phyloP scores from a whole-genome alignment of 35 echinoderm and acorn worm genomes.

The Heliocidaris tuberculata region DNA sequence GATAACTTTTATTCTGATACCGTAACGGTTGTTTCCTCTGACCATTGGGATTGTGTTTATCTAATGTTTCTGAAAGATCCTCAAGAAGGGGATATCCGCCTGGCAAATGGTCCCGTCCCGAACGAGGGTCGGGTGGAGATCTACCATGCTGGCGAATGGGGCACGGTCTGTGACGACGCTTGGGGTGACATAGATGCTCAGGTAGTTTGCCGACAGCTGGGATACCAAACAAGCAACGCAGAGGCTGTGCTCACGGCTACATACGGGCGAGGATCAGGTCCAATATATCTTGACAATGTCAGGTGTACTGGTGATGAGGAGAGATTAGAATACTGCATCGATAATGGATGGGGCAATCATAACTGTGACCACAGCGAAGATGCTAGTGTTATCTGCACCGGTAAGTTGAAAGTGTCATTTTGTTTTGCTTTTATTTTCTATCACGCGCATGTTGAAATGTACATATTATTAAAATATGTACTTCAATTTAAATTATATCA shows the following conservation, averaged over 20 bases:
- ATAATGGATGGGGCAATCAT: background rate
- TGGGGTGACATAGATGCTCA: background rate
- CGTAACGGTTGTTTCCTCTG: too few species aligned
- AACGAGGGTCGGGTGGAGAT: background rate
- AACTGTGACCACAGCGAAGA: background rate
- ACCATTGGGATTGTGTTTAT: background rate
- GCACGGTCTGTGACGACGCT: background rate
- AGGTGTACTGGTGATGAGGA: too few species aligned
- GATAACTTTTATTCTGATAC: too few species aligned
- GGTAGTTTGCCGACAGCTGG: background rate
- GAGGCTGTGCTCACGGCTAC: background rate
- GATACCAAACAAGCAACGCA: background rate
- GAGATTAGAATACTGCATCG: background rate
- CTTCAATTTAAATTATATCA: too few species aligned
- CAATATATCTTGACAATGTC: background rate
- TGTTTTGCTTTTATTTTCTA: too few species aligned
- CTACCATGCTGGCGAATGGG: background rate
- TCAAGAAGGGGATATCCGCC: background rate
- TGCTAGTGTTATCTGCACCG: background rate
- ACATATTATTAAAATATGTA: too few species aligned
- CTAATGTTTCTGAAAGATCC: background rate
- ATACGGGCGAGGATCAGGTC: background rate
- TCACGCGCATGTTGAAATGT: too few species aligned
- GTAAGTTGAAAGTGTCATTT: background rate
- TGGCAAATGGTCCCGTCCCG: background rate